These are phyloP conservation scores for Margaritifera margaritifera DNA, from an alignment of 2,888 invertebrate genomes.

Conservation along the genomic window DNA sequence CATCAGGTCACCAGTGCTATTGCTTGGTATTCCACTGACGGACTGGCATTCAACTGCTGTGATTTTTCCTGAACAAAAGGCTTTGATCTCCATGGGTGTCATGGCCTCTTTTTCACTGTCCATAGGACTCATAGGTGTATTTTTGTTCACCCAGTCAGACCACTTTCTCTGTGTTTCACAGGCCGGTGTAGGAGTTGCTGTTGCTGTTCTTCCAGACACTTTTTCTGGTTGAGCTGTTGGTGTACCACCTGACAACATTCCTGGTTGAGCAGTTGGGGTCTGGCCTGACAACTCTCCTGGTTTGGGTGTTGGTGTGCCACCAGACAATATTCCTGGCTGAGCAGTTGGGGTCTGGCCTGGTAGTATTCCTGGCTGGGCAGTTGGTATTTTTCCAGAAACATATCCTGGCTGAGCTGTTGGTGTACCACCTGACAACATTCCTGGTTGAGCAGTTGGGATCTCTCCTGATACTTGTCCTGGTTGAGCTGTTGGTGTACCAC, in stretches of 20 bases:
- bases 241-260: background rate
- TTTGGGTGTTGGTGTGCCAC: background rate
- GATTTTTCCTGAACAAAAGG: constrained; percentile 35
- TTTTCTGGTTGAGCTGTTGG: constrained; percentile 6
- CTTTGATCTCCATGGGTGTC: constrained; percentile 33
- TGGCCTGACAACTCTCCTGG: constrained; percentile 1
- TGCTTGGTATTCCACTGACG: constrained; percentile 36
- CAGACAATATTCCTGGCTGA: background rate
- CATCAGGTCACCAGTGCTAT: constrained; percentile 44
- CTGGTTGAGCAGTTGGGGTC: constrained; percentile 14
- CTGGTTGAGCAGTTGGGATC: constrained; percentile 7
- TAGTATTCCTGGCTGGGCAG: constrained; percentile 2
- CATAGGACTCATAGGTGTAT: constrained; percentile 30
- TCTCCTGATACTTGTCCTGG: background rate
- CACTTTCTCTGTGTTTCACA: constrained; percentile 34
- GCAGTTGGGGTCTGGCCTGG: constrained; percentile 4
- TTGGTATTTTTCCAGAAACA: background rate
- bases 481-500: constrained; percentile 6
- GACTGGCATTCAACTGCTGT: constrained; percentile 56
- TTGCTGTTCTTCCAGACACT: background rate
- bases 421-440: constrained; percentile 1
- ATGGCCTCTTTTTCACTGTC: constrained; percentile 50
- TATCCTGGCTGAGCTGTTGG: constrained; percentile 16
- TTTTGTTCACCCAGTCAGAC: constrained; percentile 57
- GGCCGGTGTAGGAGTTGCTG: constrained; percentile 3